phyloP scores from a whole-genome alignment of 2,113 vertebrate species.

The Climacteris rufus region DNA sequence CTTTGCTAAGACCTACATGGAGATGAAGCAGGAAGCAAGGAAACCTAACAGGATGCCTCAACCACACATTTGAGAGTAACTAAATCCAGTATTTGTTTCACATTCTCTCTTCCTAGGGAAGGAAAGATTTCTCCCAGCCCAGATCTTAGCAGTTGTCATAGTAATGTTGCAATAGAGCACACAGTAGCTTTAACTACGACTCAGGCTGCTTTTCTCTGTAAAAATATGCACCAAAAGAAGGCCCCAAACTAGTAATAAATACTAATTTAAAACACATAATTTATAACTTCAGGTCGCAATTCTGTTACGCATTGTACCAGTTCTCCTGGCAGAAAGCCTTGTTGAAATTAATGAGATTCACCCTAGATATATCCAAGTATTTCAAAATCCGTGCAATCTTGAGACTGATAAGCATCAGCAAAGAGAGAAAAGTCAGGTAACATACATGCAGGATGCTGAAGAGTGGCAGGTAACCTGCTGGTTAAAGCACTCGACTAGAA shows the following conservation, averaged over 20 bases:
- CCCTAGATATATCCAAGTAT: neutral
- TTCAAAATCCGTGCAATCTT: neutral
- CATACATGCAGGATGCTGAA: neutral
- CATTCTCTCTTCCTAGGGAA: neutral
- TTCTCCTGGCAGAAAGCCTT: neutral
- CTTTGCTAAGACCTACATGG: neutral
- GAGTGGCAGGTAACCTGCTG: neutral
- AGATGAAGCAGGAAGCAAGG: neutral
- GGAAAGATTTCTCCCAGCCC: neutral
- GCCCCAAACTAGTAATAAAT: neutral
- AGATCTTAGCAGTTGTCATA: constrained; percentile 8
- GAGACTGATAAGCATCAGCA: neutral
- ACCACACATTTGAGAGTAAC: neutral
- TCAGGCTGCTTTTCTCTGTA: neutral
- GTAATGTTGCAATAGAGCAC: neutral
- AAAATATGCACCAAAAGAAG: neutral
- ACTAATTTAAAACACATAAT: neutral
- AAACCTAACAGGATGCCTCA: neutral
- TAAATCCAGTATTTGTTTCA: neutral
- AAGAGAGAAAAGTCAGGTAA: neutral
- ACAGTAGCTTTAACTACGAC: neutral
- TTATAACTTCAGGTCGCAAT: neutral
- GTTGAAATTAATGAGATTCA: neutral
- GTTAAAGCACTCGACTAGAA: neutral
- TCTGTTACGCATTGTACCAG: neutral